Percentiles rank a stretch among this genome's conserved stretches.
Conservation (phyloP, 2,888 invertebrate genomes). For the Drosophila peninsularis region DNA sequence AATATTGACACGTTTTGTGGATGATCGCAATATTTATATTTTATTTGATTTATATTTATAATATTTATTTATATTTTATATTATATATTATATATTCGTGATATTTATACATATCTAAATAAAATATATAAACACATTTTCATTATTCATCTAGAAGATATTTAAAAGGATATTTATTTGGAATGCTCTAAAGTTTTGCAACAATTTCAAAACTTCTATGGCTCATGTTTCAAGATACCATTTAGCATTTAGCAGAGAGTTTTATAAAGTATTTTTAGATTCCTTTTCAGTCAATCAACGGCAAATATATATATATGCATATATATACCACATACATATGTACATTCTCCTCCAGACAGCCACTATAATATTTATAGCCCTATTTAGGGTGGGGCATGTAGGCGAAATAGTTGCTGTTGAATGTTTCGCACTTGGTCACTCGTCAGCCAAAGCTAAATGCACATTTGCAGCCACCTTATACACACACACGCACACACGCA, state of each 20-base stretch:
- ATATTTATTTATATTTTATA: too few relatives aligned
- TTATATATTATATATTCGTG: too few relatives aligned
- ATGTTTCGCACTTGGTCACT: conserved; percentile 46
- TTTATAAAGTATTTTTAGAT: conserved; percentile 9
- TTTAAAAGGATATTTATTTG: too few relatives aligned
- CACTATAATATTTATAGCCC: conserved; percentile 69
- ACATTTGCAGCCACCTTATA: conserved; percentile 45
- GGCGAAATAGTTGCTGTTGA: conserved; percentile 31
- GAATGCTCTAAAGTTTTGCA: too few relatives aligned
- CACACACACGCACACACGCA: background rate
- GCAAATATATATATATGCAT: conserved; percentile 25
- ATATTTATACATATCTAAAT: too few relatives aligned
- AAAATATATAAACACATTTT: too few relatives aligned
- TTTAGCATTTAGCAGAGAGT: background rate
- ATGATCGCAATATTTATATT: too few relatives aligned
- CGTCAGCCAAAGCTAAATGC: conserved; percentile 38
- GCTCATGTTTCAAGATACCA: background rate
- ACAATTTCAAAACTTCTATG: background rate
- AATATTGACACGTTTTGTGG: too few relatives aligned
- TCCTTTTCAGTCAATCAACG: conserved; percentile 14
- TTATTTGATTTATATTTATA: too few relatives aligned
- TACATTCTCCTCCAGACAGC: conserved; percentile 53
- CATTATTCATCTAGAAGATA: too few relatives aligned
- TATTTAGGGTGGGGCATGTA: conserved; percentile 15
- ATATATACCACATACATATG: conserved; percentile 27